Conservation (phyloP, 2,888 invertebrate genomes). For the Drosophila pseudotalamancana region DNA sequence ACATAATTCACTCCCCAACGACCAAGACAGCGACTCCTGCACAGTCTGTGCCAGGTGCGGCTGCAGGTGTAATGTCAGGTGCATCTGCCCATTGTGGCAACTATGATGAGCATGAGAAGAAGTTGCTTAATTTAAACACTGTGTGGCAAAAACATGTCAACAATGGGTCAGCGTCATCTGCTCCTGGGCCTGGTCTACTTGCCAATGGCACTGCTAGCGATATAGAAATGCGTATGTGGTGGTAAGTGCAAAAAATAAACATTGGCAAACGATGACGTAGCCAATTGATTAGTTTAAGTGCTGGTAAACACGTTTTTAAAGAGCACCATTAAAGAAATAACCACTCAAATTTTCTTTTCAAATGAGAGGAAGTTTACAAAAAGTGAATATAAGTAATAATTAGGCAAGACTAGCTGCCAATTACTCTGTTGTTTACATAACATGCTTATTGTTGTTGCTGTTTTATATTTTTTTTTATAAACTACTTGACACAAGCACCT, state of each 20-base stretch:
- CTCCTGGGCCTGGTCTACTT: conserved; percentile 68
- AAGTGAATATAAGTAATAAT: conserved; percentile 24
- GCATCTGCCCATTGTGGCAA: conserved; percentile 16
- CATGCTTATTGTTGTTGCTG: conserved; percentile 28
- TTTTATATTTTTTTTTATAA: conserved; percentile 24
- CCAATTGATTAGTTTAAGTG: background rate
- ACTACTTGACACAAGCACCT: conserved; percentile 44
- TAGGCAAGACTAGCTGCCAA: conserved; percentile 14
- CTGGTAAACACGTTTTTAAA: background rate
- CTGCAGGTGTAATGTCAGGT: conserved; percentile 14
- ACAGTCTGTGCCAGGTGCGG: conserved; percentile 62
- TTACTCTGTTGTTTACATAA: conserved; percentile 56
- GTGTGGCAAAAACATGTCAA: conserved; percentile 28
- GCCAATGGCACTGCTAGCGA: conserved; percentile 68
- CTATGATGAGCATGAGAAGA: conserved; percentile 65
- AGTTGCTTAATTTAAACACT: conserved; percentile 56
- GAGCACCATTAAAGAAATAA: background rate
- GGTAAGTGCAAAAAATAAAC: conserved; percentile 75
- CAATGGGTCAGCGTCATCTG: conserved; percentile 72
- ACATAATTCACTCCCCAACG: conserved; percentile 14
- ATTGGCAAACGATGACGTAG: no score
- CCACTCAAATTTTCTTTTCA: background rate
- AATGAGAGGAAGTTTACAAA: conserved; percentile 9
- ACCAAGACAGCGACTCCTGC: conserved; percentile 46
- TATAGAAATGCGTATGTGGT: conserved; percentile 84